Evolutionary conservation across 92 coral and sea anemone species (phyloP).

Genomic region (Palythoa caribaeorum): DNA sequence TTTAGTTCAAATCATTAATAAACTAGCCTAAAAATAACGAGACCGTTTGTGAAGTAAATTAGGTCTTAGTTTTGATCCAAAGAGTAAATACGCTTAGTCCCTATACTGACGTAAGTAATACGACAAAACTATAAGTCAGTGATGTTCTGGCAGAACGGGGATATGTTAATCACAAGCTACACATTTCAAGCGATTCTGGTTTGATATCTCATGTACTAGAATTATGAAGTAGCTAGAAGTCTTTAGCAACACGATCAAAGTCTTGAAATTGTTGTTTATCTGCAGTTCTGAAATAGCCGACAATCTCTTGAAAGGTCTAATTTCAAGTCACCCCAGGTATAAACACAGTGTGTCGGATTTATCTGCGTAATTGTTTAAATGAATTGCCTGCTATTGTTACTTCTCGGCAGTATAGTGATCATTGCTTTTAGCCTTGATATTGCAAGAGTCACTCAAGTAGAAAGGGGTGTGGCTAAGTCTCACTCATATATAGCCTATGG

Average conservation of each 20-base stretch:
- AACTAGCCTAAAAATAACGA: background rate
- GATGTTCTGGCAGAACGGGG: background rate
- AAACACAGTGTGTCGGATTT: background rate
- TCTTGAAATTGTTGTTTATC: background rate
- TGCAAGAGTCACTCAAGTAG: background rate
- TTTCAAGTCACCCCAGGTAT: background rate
- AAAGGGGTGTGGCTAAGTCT: background rate
- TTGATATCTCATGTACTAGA: background rate
- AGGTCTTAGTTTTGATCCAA: background rate
- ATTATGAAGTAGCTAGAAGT: background rate
- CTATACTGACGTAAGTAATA: constrained; percentile 3
- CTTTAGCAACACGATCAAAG: background rate
- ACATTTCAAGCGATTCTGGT: background rate
- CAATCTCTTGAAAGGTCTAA: background rate
- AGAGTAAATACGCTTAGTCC: background rate
- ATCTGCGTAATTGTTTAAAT: background rate
- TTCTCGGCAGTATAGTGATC: background rate
- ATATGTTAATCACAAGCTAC: background rate
- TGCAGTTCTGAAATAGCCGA: background rate
- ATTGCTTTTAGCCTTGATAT: background rate
- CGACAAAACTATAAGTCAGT: background rate
- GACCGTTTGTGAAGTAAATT: background rate
- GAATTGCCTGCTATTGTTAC: background rate
- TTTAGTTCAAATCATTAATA: background rate
- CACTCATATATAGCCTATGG: background rate